phyloP scores from a whole-genome alignment of 2,113 vertebrate species.

The Tragelaphus imberbis region DNA sequence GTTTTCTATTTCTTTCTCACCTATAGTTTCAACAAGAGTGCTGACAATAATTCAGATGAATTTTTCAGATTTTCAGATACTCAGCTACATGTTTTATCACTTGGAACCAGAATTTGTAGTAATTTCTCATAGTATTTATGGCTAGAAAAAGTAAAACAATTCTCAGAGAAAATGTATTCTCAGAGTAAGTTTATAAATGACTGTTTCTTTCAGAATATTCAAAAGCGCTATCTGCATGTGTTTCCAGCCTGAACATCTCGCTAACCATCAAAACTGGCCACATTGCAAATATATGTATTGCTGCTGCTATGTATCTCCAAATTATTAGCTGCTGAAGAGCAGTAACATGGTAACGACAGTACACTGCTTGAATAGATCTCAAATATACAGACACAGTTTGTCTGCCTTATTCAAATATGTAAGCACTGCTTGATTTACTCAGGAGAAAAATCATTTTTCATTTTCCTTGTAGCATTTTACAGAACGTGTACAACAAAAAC shows the following conservation, averaged over 20 bases:
- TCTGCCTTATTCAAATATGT: background rate
- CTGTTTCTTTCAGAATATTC: background rate
- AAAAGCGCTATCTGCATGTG: background rate
- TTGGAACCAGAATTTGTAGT: background rate
- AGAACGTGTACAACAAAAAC: background rate
- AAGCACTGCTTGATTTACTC: background rate
- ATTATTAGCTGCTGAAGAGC: background rate
- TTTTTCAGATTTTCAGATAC: background rate
- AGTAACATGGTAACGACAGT: rapidly evolving
- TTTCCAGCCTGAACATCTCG: background rate
- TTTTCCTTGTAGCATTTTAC: no score
- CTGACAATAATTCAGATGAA: background rate
- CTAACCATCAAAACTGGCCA: background rate
- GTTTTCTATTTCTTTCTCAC: background rate
- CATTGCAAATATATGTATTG: background rate
- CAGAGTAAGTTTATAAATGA: background rate
- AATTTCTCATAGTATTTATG: background rate
- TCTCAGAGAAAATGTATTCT: background rate
- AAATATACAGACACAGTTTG: background rate
- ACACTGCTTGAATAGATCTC: background rate
- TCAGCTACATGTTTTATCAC: background rate
- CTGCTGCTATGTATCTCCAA: background rate
- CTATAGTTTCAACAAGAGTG: background rate
- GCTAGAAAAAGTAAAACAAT: background rate
- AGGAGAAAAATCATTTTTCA: no score